Evolutionary conservation across 1,140 invertebrate genomes (phyloP).

Genomic region (Camponotus pennsylvanicus): DNA sequence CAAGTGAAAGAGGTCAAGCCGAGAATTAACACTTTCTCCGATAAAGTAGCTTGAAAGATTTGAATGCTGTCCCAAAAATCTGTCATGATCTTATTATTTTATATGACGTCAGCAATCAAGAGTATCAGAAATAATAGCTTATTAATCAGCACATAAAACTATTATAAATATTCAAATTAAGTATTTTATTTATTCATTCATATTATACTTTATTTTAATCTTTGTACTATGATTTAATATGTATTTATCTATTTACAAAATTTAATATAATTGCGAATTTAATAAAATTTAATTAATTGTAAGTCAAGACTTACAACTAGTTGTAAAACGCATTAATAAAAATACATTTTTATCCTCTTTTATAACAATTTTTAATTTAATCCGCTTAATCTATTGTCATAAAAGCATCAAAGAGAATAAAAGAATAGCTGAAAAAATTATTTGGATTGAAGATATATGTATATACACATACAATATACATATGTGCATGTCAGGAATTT

Average conservation of each 20-base stretch:
- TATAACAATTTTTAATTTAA: too few relatives aligned
- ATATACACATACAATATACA: too few relatives aligned
- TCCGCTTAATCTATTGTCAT: too few relatives aligned
- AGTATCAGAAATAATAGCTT: background rate
- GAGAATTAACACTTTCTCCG: constrained; percentile 30
- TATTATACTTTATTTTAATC: background rate
- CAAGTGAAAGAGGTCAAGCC: constrained; percentile 55
- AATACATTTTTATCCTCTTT: background rate
- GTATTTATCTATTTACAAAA: background rate
- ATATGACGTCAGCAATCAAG: background rate
- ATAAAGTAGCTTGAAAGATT: constrained; percentile 23
- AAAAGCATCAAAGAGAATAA: too few relatives aligned
- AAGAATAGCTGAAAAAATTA: too few relatives aligned
- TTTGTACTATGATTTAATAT: background rate
- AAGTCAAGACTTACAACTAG: background rate
- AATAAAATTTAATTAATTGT: background rate
- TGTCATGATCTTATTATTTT: constrained; percentile 11
- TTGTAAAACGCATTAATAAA: background rate
- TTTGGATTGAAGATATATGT: too few relatives aligned
- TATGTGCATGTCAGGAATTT: too few relatives aligned
- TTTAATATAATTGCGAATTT: background rate
- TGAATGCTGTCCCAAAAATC: background rate
- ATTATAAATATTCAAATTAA: constrained; percentile 1
- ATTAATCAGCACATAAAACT: background rate
- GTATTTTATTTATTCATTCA: background rate